phyloP scores from a whole-genome alignment of 1,140 invertebrate genomes.

The Wiebesia pumilae region DNA sequence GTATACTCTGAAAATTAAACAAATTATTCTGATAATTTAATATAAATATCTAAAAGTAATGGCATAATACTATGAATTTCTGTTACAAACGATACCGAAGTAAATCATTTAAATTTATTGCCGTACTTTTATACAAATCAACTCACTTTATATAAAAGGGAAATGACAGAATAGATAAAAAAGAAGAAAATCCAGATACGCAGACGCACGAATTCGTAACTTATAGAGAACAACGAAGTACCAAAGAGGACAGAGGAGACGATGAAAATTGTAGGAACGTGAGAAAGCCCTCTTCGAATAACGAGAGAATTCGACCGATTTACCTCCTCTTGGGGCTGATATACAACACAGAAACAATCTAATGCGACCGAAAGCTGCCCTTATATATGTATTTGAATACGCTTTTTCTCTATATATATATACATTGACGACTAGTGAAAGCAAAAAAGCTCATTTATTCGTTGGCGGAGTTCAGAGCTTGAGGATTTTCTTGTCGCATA shows the following conservation, averaged over 20 bases:
- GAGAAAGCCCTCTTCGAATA: slow-evolving; percentile 6
- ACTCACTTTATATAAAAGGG: not conserved
- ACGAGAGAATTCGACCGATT: not conserved
- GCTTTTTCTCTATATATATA: not conserved
- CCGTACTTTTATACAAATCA: not conserved
- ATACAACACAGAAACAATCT: slow-evolving; percentile 11
- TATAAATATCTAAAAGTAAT: too few species aligned
- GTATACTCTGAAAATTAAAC: too few species aligned
- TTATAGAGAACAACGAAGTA: not conserved
- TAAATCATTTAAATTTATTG: not conserved
- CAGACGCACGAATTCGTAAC: not conserved
- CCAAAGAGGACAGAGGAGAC: not conserved
- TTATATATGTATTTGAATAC: not conserved
- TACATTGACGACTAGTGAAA: not conserved
- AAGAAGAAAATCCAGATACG: not conserved
- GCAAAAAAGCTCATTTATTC: slow-evolving; percentile 26
- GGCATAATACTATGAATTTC: too few species aligned
- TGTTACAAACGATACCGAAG: not conserved
- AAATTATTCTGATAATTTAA: too few species aligned
- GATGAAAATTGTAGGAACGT: slow-evolving; percentile 11
- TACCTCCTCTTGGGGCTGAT: not conserved
- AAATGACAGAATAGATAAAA: not conserved
- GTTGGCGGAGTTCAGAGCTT: not conserved
- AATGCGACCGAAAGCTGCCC: not conserved
- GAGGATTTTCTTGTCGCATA: slow-evolving; percentile 17